Base-by-base conservation (phyloP, 92 coral and sea anemone genomes). In the Paragorgia papillata region DNA sequence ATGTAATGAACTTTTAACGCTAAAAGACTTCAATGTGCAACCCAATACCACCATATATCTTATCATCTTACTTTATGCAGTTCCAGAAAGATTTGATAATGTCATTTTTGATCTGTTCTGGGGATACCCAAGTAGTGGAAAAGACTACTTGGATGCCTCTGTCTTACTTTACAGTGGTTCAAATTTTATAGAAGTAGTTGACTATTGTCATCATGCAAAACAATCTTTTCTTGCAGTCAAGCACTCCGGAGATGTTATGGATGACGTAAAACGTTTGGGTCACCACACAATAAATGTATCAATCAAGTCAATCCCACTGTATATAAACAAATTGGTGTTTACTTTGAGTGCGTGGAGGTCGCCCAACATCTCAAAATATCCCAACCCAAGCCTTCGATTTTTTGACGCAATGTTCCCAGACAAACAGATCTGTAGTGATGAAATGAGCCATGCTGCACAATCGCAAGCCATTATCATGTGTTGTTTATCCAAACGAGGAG, bases 391-490 rank as follows among this genome's bases (percentile, higher is more conserved):
- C 32, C 84, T 94, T 10, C 82, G 68, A 0, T 94, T 92, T 61
- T 94, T 82, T 57, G 90, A 94, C 18, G 97, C 97, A 66, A 86
- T 82, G 50, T 81, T 64, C 49, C 97, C 97, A 0, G 66, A 79
- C 54, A 88, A 88, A 24, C 97, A 90, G 85, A 88, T 90, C 19
- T 94, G 98, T 57, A 89, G 91, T 64, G 94, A 91, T 43, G 73
- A 75, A 32, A 84, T 94, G 98, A 48, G 74, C 4, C 88, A 90
- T 59, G 98, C 98, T 1, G 97, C 98, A 10, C 35, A 88, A 44
- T 94, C 98, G 15, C 97, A 88, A 79, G 98, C 98, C 26, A 82
- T 94, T 10, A 91, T 94, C 76, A 94, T 94, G 98, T 90, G 98
- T 83, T 81, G 92, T 62, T 66, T 87, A 59, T 91, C 87, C 49